Evolutionary conservation across 2,888 invertebrate species (phyloP), one percentile per base, ranked within the genome.

Genomic region (Gymnosoma rotundatum): DNA sequence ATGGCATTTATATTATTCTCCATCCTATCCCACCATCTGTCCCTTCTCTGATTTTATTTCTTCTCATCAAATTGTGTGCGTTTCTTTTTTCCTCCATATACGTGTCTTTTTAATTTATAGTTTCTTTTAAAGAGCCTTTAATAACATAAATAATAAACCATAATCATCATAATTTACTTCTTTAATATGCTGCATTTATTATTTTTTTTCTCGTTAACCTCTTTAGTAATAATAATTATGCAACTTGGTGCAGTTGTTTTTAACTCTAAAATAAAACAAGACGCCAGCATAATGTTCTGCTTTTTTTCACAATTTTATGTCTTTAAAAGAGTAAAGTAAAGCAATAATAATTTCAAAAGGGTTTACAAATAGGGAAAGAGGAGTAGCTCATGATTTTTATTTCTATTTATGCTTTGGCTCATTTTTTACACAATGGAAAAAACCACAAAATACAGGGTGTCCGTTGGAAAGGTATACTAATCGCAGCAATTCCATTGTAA

Each of bases 141-240:
- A 85, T 87, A 76, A 73, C 86, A 85, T 87, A 86, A 87, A 87
- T 87, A 85, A 87, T 82, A 85, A 45, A 67, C 85, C 81, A 84
- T 87, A 87, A 87, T 86, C 86, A 87, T 83, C 83, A 86, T 87
- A 86, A 87, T 87, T 87, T 86, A 87, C 86, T 86, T 81, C 83
- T 86, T 85, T 83, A 75, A 60, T 66, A 73, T 74, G 80, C 67
- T 80, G 38, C 56, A 64, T 61, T 61, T 67, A 36, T 61, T 64
- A 18, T 72, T 66, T 20, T 36, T 21, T 12, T 21, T n/a, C 18
- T 38, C 50, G 21, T 18, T 52, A 14, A 42, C 60, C 73, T 58
- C 75, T 75, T 81, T 42, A 38, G 10, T 38, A 38, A 42, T 12
- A 81, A 74, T 79, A 74, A 73, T 75, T 64, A 75, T 58, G 63